phyloP scores from a whole-genome alignment of 2,797 vertebrate genomes.

The Pantherophis vulpinus region DNA sequence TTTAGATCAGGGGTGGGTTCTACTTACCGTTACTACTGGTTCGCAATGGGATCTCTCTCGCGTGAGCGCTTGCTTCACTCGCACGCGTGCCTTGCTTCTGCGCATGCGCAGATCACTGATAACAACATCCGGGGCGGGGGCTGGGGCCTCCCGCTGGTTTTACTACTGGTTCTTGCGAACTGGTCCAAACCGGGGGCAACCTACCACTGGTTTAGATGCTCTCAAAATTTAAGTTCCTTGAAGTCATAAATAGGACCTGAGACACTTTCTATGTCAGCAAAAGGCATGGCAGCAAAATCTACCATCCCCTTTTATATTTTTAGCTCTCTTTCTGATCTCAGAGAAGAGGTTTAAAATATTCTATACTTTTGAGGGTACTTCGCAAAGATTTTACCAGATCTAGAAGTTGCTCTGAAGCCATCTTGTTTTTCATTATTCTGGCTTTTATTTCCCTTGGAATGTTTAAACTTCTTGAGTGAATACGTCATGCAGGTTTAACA shows the following conservation, averaged over 20 bases:
- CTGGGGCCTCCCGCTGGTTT: too few species aligned
- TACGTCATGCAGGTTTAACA: conserved; percentile 45
- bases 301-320: background rate
- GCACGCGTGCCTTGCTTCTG: too few species aligned
- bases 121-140: too few species aligned
- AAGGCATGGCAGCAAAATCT: background rate
- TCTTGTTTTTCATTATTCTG: background rate
- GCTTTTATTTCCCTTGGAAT: conserved; percentile 42
- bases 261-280: background rate
- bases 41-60: too few species aligned
- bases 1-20: background rate
- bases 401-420: background rate
- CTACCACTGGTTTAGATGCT: background rate
- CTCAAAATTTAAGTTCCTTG: background rate
- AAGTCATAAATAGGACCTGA: background rate
- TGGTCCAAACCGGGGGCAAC: too few species aligned
- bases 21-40: too few species aligned
- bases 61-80: too few species aligned
- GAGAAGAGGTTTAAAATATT: background rate
- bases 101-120: too few species aligned
- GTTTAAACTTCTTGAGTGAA: conserved; percentile 38
- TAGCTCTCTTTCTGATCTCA: background rate
- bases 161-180: too few species aligned
- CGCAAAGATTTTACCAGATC: background rate
- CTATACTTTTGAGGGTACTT: background rate